Conservation (phyloP, 2,888 invertebrate species). For the Cheilosia grossa region DNA sequence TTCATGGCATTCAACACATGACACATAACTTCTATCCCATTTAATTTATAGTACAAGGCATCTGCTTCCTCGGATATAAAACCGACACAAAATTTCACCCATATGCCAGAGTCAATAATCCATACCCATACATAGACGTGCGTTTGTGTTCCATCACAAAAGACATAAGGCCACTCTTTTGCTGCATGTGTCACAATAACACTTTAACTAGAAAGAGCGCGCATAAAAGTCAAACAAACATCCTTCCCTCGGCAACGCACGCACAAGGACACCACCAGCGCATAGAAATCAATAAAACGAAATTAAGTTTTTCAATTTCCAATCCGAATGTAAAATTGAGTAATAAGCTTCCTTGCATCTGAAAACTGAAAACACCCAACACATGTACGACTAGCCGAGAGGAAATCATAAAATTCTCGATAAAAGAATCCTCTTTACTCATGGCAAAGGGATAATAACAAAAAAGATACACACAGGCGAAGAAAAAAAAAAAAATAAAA, state of each 20-base stretch:
- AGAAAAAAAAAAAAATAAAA: not conserved
- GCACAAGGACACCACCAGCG: constrained; percentile 9
- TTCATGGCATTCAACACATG: constrained; percentile 6
- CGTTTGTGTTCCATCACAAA: constrained; percentile 12
- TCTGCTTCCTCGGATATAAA: constrained; percentile 2
- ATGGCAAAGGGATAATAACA: not conserved
- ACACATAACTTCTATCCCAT: constrained; percentile 8
- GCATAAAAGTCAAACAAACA: constrained; percentile 52
- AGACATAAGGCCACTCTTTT: not conserved
- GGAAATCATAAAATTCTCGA: constrained; percentile 37
- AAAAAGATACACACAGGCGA: not conserved
- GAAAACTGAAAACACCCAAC: constrained; percentile 31
- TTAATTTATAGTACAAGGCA: not conserved
- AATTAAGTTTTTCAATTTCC: constrained; percentile 74
- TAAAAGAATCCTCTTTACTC: constrained; percentile 37
- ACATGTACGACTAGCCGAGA: not conserved
- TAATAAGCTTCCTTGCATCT: constrained; percentile 54
- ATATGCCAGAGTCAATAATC: constrained; percentile 33
- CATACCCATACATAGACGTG: not conserved
- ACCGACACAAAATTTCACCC: constrained; percentile 32
- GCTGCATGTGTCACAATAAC: constrained; percentile 35
- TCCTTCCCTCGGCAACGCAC: constrained; percentile 3
- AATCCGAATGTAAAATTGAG: constrained; percentile 69
- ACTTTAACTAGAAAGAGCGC: constrained; percentile 35
- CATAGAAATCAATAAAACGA: constrained; percentile 71